Evolutionary conservation across 2,888 invertebrate species (phyloP), one percentile per base, ranked within the genome.

Genomic region (Amblyteles armatorius): DNA sequence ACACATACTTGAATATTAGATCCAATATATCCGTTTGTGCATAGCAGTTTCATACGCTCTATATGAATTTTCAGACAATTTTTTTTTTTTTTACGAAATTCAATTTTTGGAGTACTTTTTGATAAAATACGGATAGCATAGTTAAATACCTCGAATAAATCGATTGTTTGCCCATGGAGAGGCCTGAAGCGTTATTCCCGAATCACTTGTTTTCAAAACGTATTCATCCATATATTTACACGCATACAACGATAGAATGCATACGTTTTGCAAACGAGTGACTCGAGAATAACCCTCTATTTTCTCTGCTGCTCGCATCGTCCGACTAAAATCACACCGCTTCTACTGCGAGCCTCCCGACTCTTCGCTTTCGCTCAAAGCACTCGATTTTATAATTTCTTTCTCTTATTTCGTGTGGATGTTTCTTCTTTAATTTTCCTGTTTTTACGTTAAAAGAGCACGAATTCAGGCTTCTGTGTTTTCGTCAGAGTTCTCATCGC

Each of bases 241-340:
- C 33, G 33, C 33, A 33, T 33, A 3, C 33, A 33, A 6, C 7
- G 9, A 36, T 2, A 36, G 7, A 36, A 36, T 7, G 6, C 33
- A 40, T 40, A 11, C 40, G 40, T 40, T 9, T 2, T 9, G 40
- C 9, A 11, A 9, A 40, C 9, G 40, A 9, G 9, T 9, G 40
- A 40, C 9, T 40, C 40, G 40, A 9, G 9, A 40, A 40, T 40
- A 11, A 5, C 5, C 40, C 11, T 22, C 74, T 40, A 9, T 73
- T 19, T n/a, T 48, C 48, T 19, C 36, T 22, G 3, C 11, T 22
- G 36, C 36, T 48, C 22, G 22, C 33, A 22, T 22, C 50, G 82
- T 79, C 76, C 73, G 82, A 82, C 84, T 67, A 67, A 76, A 76
- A 55, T 36, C 65, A 13, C 26, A 76, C 71, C 73, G 40, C 48